Percentiles rank a stretch among this genome's conserved stretches.
These are phyloP conservation scores for Linnaemya tessellans DNA, from an alignment of 2,888 invertebrate species.

Conservation along the genomic window DNA sequence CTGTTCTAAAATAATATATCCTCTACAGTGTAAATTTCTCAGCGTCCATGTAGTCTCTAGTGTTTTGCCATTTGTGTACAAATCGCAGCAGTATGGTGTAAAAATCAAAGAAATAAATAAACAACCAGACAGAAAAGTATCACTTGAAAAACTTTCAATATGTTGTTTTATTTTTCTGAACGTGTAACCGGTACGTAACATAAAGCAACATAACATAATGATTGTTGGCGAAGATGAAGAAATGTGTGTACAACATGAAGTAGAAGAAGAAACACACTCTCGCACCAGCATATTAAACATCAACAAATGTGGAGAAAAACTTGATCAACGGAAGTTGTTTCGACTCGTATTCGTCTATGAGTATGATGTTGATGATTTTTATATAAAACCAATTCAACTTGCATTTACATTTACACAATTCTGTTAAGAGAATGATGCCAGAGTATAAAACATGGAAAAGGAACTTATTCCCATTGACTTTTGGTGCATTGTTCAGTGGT, in stretches of 20 bases:
- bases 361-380: conserved; percentile 56
- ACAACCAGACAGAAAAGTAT: conserved; percentile 59
- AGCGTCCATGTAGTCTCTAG: conserved; percentile 9
- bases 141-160: conserved; percentile 64
- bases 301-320: conserved; percentile 56
- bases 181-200: conserved; percentile 40
- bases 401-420: conserved; percentile 16
- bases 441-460: not conserved
- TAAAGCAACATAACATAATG: conserved; percentile 53
- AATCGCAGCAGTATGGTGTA: conserved; percentile 43
- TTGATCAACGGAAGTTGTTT: conserved; percentile 69
- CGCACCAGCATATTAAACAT: conserved; percentile 22
- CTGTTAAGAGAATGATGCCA: conserved; percentile 26
- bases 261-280: conserved; percentile 35
- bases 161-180: conserved; percentile 36
- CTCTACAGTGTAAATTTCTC: not conserved
- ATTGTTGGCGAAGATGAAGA: conserved; percentile 52
- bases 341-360: conserved; percentile 37
- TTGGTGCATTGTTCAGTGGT: no score
- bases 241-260: conserved; percentile 43
- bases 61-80: conserved; percentile 14
- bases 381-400: conserved; percentile 32
- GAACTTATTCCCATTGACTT: no score
- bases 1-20: not conserved
- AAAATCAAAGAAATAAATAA: conserved; percentile 51